A percentile compares a stretch with the other conserved stretches of the same genome.
Evolutionary conservation across 2,113 vertebrate species (phyloP).

Genomic region (Chionodraco myersi): DNA sequence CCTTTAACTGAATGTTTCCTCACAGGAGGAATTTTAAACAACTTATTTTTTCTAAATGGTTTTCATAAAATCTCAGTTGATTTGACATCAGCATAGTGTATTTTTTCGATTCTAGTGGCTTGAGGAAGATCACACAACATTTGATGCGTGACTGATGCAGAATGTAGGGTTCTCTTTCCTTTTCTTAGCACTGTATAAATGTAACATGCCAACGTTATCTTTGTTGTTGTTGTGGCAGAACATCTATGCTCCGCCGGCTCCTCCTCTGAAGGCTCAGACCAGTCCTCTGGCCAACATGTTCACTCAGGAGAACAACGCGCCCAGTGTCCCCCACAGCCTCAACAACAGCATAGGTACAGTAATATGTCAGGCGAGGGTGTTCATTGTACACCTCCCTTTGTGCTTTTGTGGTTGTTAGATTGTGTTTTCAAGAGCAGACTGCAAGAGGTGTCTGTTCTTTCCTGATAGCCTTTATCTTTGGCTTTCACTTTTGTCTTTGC

Average conservation of each 20-base stretch:
- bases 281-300: conserved; percentile 94
- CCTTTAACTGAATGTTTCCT: neutral
- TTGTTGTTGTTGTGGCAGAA: conserved; percentile 60
- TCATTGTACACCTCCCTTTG: neutral
- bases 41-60: neutral
- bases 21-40: neutral
- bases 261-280: conserved; percentile 83
- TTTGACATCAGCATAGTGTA: neutral
- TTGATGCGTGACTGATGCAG: neutral
- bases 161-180: neutral
- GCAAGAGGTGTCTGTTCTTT: too few relatives aligned
- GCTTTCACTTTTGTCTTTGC: neutral
- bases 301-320: conserved; percentile 77
- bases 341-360: conserved; percentile 63
- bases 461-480: neutral
- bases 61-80: neutral
- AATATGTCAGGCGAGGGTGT: neutral
- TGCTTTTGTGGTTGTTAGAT: too few relatives aligned
- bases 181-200: neutral
- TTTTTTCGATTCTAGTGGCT: too few relatives aligned
- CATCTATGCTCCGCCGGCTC: conserved; percentile 84
- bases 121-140: too few relatives aligned
- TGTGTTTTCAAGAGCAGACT: too few relatives aligned
- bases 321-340: conserved; percentile 50
- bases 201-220: neutral